Conservation (phyloP, 2,113 vertebrate genomes). For the Lampris megalopsis region DNA sequence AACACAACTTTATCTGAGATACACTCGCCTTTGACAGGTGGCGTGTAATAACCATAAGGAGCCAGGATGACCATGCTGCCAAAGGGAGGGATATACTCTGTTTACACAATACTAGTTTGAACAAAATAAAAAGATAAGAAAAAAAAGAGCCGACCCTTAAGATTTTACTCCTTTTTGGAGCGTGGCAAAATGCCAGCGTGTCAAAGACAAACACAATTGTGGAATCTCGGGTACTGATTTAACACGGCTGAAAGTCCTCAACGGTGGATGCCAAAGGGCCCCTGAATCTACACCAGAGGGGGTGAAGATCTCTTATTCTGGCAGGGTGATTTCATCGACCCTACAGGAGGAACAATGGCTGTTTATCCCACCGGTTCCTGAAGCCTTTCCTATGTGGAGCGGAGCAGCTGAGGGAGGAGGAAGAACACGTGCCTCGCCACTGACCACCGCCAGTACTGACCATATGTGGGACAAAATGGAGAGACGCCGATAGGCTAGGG, state of each 20-base stretch:
- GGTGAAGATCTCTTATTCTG: slow-evolving; percentile 56
- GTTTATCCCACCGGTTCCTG: slow-evolving; percentile 79
- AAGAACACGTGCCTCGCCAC: slow-evolving; percentile 56
- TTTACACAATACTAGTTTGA: slow-evolving; percentile 31
- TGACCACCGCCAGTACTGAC: slow-evolving; percentile 36
- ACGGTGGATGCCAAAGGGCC: neutral
- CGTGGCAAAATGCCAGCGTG: neutral
- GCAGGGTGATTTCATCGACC: slow-evolving; percentile 68
- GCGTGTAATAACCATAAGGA: slow-evolving; percentile 70
- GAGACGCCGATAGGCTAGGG: slow-evolving; percentile 4
- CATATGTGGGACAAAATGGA: slow-evolving; percentile 23
- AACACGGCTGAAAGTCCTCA: slow-evolving; percentile 23
- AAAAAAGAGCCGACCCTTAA: slow-evolving; percentile 30
- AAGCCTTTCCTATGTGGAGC: slow-evolving; percentile 65
- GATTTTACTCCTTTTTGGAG: slow-evolving; percentile 20
- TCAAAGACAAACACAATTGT: slow-evolving; percentile 22
- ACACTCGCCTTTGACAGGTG: slow-evolving; percentile 59
- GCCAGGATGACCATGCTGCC: slow-evolving; percentile 40
- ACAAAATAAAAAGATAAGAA: neutral
- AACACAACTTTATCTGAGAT: slow-evolving; percentile 61
- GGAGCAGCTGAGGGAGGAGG: slow-evolving; percentile 50
- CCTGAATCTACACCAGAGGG: slow-evolving; percentile 37
- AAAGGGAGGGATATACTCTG: slow-evolving; percentile 50
- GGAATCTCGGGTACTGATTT: slow-evolving; percentile 26
- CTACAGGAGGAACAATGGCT: slow-evolving; percentile 71